Percentiles rank a stretch among this genome's conserved stretches.
Evolutionary conservation across 2,888 invertebrate species (phyloP).

Genomic region (Standfussiana lucernea): DNA sequence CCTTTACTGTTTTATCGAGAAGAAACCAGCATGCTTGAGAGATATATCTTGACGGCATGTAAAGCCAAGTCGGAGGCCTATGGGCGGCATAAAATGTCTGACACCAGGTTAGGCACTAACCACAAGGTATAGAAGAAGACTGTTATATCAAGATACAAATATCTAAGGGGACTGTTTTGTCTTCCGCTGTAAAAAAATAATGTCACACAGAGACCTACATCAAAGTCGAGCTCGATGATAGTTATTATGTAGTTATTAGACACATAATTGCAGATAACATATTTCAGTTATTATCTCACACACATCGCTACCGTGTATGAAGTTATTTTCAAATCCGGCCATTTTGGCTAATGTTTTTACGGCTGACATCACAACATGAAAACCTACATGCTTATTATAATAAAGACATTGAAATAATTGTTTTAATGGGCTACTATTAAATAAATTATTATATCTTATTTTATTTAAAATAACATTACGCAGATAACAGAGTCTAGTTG

Average conservation of each 20-base stretch:
- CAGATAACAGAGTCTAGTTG: conserved; percentile 74
- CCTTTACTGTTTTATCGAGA: not conserved
- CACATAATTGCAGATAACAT: conserved; percentile 62
- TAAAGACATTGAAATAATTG: conserved; percentile 87
- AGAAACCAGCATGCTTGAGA: too few relatives aligned
- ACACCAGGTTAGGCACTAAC: too few relatives aligned
- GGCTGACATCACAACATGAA: conserved; percentile 78
- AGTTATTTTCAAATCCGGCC: conserved; percentile 81
- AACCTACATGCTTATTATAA: conserved; percentile 74
- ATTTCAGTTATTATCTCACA: conserved; percentile 66
- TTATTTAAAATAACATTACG: conserved; percentile 84
- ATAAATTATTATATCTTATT: conserved; percentile 83
- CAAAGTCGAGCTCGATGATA: conserved; percentile 19
- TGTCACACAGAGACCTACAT: conserved; percentile 17
- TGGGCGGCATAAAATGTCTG: too few relatives aligned
- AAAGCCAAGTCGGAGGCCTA: too few relatives aligned
- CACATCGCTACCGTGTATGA: conserved; percentile 70
- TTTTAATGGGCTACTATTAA: conserved; percentile 82
- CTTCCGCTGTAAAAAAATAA: not conserved
- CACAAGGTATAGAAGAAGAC: too few relatives aligned
- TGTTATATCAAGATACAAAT: not conserved
- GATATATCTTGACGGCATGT: too few relatives aligned
- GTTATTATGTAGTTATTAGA: conserved; percentile 58
- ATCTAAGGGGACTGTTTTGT: not conserved
- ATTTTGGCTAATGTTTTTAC: conserved; percentile 79